Conservation (phyloP, 2,113 vertebrate species). For the Anguilla rostrata region DNA sequence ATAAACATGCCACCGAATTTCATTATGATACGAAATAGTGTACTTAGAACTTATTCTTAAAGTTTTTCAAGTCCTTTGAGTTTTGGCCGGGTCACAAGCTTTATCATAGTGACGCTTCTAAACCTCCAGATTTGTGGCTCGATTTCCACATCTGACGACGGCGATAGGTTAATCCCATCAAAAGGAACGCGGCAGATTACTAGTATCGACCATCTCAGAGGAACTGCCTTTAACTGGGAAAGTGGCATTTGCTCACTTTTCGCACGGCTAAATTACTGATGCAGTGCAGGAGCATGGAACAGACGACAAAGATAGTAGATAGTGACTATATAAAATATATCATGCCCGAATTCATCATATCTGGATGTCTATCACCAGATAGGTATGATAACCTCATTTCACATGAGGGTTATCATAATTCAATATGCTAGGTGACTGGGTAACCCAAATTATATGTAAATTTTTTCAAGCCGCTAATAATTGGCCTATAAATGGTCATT, state of each 20-base stretch:
- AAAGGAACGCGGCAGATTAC: constrained; percentile 59
- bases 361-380: no score
- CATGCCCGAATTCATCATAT: no score
- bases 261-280: background rate
- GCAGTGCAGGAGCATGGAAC: background rate
- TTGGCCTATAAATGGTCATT: no score
- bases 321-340: no score
- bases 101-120: constrained; percentile 69
- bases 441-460: no score
- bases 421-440: no score
- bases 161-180: constrained; percentile 67
- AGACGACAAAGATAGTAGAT: background rate
- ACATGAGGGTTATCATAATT: no score
- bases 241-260: background rate
- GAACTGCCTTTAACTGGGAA: background rate
- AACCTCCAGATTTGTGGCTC: constrained; percentile 54
- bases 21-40: no score
- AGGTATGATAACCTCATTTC: no score
- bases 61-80: background rate
- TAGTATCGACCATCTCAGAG: background rate
- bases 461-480: no score
- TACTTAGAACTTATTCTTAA: no score
- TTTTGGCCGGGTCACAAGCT: constrained; percentile 39
- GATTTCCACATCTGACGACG: constrained; percentile 69
- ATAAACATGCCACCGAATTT: no score